Conservation (phyloP, 2,888 invertebrate genomes). For the Cerceris rybyensis region DNA sequence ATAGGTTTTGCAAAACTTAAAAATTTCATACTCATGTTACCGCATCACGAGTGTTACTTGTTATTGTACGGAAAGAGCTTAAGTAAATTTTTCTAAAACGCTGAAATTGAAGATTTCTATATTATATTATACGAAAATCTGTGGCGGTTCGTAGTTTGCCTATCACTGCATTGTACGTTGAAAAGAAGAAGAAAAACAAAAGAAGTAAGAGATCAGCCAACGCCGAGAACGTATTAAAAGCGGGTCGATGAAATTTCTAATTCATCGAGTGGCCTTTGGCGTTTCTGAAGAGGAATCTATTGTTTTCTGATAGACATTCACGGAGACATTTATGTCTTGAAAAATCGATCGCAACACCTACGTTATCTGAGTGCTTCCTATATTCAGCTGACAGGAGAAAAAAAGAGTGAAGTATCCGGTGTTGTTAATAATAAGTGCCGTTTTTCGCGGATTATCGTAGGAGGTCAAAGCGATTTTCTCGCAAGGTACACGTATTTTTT, state of each 20-base stretch:
- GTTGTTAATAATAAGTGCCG: conserved; percentile 26
- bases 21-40: too few relatives aligned
- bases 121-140: too few relatives aligned
- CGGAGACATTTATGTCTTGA: conserved; percentile 16
- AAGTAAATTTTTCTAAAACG: too few relatives aligned
- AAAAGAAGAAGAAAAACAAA: too few relatives aligned
- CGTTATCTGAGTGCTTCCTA: conserved; percentile 17
- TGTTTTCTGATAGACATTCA: background rate
- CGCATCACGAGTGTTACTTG: too few relatives aligned
- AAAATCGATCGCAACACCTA: conserved; percentile 11
- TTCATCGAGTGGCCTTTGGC: conserved; percentile 2
- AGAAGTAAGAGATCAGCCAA: too few relatives aligned
- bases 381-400: conserved; percentile 12
- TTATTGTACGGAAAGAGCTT: too few relatives aligned
- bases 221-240: background rate
- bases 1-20: too few relatives aligned
- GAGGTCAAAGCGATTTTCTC: conserved; percentile 13
- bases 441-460: conserved; percentile 13
- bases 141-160: too few relatives aligned
- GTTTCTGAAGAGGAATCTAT: background rate
- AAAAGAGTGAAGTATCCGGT: conserved; percentile 11
- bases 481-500: background rate
- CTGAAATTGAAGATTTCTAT: too few relatives aligned
- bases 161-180: too few relatives aligned
- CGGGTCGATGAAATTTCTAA: background rate